These are phyloP conservation scores for Meghimatium bilineatum DNA, from an alignment of 2,888 invertebrate species.

Conservation along the genomic window DNA sequence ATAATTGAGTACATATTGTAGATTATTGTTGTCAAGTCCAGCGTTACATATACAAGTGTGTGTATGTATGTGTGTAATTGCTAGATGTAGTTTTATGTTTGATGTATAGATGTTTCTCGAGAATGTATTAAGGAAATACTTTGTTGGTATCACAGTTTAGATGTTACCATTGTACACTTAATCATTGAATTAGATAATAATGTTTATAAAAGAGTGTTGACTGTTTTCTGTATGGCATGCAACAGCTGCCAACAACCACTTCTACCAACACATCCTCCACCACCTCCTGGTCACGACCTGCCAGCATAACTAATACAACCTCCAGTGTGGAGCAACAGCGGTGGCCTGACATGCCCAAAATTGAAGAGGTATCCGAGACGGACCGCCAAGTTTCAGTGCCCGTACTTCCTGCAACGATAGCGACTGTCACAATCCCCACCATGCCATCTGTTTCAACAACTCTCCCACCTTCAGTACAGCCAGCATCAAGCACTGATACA, in stretches of 20 bases:
- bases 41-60: not conserved
- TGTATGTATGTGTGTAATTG: not conserved
- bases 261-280: slow-evolving; percentile 22
- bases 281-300: slow-evolving; percentile 27
- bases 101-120: not conserved
- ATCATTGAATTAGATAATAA: not conserved
- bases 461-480: not conserved
- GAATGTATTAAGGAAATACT: not conserved
- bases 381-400: slow-evolving; percentile 45
- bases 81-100: not conserved
- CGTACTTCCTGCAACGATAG: slow-evolving; percentile 11
- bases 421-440: slow-evolving; percentile 19
- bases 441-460: slow-evolving; percentile 17
- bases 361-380: slow-evolving; percentile 64
- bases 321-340: slow-evolving; percentile 49
- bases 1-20: no score
- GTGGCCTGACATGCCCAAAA: slow-evolving; percentile 60
- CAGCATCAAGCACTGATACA: slow-evolving; percentile 12
- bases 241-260: slow-evolving; percentile 40
- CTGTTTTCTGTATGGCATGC: slow-evolving; percentile 32
- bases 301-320: slow-evolving; percentile 31
- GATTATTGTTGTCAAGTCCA: not conserved
- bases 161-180: not conserved
- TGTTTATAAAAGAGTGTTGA: slow-evolving; percentile 6
- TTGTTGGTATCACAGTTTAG: not conserved